Evolutionary conservation across 2,888 invertebrate species (phyloP).

Genomic region (Rhingia campestris): DNA sequence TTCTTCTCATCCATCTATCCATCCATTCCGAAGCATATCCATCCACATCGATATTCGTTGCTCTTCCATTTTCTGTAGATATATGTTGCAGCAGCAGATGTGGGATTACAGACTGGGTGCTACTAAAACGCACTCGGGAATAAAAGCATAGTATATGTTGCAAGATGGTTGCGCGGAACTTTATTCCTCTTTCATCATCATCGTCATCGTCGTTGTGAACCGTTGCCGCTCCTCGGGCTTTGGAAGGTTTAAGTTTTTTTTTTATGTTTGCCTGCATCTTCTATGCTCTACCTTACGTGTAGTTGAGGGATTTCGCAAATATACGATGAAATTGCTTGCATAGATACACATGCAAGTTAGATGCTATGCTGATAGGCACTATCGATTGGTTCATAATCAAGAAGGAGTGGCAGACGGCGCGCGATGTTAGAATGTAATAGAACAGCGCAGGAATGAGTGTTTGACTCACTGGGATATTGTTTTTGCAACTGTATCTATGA

Average conservation of each 20-base stretch:
- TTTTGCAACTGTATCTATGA: conserved; percentile 6
- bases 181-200: conserved; percentile 72
- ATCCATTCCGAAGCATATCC: conserved; percentile 68
- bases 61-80: conserved; percentile 41
- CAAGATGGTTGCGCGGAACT: conserved; percentile 71
- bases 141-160: conserved; percentile 56
- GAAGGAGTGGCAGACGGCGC: conserved; percentile 39
- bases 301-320: conserved; percentile 29
- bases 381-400: conserved; percentile 68
- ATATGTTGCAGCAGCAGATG: conserved; percentile 47
- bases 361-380: conserved; percentile 58
- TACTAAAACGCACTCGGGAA: conserved; percentile 65
- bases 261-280: conserved; percentile 10
- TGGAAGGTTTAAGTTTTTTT: conserved; percentile 24
- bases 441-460: conserved; percentile 45
- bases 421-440: conserved; percentile 54
- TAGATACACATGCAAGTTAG: conserved; percentile 64
- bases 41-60: conserved; percentile 52
- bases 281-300: background rate
- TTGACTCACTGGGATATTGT: conserved; percentile 41
- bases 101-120: conserved; percentile 52
- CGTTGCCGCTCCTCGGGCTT: conserved; percentile 36
- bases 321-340: conserved; percentile 40
- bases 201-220: conserved; percentile 46
- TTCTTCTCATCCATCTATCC: conserved; percentile 53